These are phyloP conservation scores for Oryzaephilus surinamensis DNA, from an alignment of 1,140 invertebrate genomes.

Conservation along the genomic window DNA sequence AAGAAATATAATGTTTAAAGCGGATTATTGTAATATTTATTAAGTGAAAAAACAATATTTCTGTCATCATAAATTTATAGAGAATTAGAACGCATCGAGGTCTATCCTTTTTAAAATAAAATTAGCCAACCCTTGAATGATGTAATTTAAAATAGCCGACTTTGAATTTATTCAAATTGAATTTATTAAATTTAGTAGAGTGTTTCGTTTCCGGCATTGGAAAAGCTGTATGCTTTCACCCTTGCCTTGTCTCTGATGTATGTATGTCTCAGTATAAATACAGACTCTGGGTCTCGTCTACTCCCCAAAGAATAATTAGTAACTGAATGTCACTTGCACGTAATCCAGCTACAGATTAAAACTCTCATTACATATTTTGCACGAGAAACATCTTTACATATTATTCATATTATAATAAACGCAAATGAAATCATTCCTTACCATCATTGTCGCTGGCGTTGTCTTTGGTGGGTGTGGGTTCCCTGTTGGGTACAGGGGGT, in stretches of 20 bases:
- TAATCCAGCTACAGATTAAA: conserved; percentile 11
- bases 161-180: conserved; percentile 14
- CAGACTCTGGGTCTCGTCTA: conserved; percentile 6
- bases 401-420: not conserved
- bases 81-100: too few relatives aligned
- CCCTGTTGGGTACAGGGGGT: conserved; percentile 38
- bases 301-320: conserved; percentile 20
- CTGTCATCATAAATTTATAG: too few relatives aligned
- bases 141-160: conserved; percentile 8
- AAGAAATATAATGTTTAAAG: not conserved
- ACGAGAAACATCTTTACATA: too few relatives aligned
- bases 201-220: conserved; percentile 3
- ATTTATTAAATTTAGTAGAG: conserved; percentile 15
- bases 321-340: conserved; percentile 9
- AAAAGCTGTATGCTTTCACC: conserved; percentile 7
- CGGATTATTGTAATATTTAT: too few relatives aligned
- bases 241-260: conserved; percentile 2
- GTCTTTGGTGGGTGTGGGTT: conserved; percentile 40
- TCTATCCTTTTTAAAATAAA: too few relatives aligned
- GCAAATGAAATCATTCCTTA: conserved; percentile 10
- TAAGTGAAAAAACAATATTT: too few relatives aligned
- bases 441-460: conserved; percentile 41
- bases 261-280: conserved; percentile 2
- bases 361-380: too few relatives aligned
- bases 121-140: too few relatives aligned